phyloP scores from a whole-genome alignment of 92 coral and sea anemone species.

The Umimayanthus chanpuru region DNA sequence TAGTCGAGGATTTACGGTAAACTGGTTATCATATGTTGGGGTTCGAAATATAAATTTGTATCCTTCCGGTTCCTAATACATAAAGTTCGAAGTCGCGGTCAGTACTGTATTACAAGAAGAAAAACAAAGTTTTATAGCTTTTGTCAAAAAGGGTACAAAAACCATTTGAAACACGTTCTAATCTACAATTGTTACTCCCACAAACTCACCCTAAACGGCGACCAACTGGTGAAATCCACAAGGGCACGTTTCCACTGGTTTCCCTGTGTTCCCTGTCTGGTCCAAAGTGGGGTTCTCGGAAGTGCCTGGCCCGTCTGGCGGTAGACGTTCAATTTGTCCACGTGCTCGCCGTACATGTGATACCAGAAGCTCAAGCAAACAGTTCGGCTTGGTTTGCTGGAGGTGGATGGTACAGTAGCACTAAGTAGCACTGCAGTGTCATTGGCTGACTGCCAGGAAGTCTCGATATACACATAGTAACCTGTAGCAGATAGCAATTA shows the following conservation, averaged over 20 bases:
- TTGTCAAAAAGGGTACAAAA: too few species aligned
- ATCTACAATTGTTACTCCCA: background rate
- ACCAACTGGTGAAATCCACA: slow-evolving; percentile 63
- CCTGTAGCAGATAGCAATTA: slow-evolving; percentile 50
- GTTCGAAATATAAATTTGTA: too few species aligned
- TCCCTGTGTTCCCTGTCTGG: slow-evolving; percentile 86
- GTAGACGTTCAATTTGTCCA: slow-evolving; percentile 72
- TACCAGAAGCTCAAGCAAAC: slow-evolving; percentile 93
- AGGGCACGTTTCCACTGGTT: slow-evolving; percentile 82
- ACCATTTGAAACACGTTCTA: too few species aligned
- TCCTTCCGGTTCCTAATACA: too few species aligned
- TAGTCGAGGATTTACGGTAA: too few species aligned
- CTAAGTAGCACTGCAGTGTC: slow-evolving; percentile 77
- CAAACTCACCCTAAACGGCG: slow-evolving; percentile 68
- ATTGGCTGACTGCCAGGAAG: slow-evolving; percentile 75
- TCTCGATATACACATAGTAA: slow-evolving; percentile 91
- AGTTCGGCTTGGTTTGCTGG: slow-evolving; percentile 57
- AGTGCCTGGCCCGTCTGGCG: slow-evolving; percentile 64
- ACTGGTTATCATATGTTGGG: too few species aligned
- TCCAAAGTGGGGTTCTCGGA: slow-evolving; percentile 81
- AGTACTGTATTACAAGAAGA: too few species aligned
- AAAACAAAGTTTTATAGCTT: too few species aligned
- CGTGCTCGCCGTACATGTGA: slow-evolving; percentile 98
- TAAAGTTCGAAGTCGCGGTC: too few species aligned
- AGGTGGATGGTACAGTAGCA: slow-evolving; percentile 70